A percentile compares a stretch with the other conserved stretches of the same genome.
Evolutionary conservation across 1,140 invertebrate genomes (phyloP).

Genomic region (Micrasema longulum): DNA sequence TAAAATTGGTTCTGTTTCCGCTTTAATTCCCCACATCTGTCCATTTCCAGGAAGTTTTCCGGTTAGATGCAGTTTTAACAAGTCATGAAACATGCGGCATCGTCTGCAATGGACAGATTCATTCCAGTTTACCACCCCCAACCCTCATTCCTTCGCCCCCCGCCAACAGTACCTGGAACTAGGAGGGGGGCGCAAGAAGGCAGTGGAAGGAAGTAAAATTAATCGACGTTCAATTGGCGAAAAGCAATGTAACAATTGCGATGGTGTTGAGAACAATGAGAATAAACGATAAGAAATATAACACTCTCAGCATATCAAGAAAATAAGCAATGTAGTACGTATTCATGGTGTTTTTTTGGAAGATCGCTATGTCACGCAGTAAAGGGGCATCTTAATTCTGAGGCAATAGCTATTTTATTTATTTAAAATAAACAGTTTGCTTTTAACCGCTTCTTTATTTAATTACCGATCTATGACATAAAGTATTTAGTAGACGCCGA

Average conservation of each 20-base stretch:
- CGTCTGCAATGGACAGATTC: conserved; percentile 54
- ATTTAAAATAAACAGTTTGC: no score
- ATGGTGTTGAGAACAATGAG: neutral
- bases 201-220: conserved; percentile 27
- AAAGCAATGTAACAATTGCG: conserved; percentile 15
- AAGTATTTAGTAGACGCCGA: no score
- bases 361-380: no score
- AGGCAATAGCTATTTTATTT: no score
- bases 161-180: neutral
- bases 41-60: conserved; percentile 29
- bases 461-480: no score
- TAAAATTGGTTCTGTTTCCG: neutral
- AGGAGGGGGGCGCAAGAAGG: conserved; percentile 9
- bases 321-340: no score
- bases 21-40: neutral
- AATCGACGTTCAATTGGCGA: conserved; percentile 26
- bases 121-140: conserved; percentile 48
- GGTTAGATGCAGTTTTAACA: conserved; percentile 54
- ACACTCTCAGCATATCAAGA: no score
- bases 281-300: neutral
- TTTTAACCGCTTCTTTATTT: no score
- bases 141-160: neutral
- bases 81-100: conserved; percentile 54
- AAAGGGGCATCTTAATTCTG: no score
- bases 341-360: no score